A percentile compares a stretch with the other conserved stretches of the same genome.
phyloP scores from a whole-genome alignment of 2,888 invertebrate genomes.

The Melinopterus prodromus region DNA sequence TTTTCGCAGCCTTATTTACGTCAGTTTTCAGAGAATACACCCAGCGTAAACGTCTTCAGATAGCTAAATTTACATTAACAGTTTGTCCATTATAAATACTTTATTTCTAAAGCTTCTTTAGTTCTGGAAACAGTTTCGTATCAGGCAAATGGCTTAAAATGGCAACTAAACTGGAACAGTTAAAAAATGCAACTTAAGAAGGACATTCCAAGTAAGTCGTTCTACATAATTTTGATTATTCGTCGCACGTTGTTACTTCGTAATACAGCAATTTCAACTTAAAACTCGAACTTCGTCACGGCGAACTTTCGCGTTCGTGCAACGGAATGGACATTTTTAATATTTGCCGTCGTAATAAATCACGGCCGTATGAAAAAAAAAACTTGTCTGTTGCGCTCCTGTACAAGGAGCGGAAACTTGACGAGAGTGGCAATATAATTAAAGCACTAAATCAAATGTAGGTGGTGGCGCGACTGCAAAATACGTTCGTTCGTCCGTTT shows the following conservation, averaged over 20 bases:
- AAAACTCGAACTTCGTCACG: background rate
- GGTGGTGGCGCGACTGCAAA: background rate
- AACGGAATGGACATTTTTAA: slow-evolving; percentile 4
- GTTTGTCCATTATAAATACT: too few species aligned
- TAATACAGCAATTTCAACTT: background rate
- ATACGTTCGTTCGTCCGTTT: background rate
- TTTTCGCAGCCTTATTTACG: too few species aligned
- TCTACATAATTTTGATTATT: too few species aligned
- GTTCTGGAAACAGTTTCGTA: too few species aligned
- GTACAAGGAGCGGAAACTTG: slow-evolving; percentile 4
- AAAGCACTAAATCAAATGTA: background rate
- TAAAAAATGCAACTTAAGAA: too few species aligned
- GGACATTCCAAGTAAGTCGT: too few species aligned
- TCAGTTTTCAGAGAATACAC: too few species aligned
- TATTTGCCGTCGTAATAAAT: slow-evolving; percentile 4
- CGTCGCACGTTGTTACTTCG: background rate
- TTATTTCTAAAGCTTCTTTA: too few species aligned
- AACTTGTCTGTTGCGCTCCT: background rate
- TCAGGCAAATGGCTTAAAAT: too few species aligned
- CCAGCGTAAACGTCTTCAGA: too few species aligned
- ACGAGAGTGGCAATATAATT: slow-evolving; percentile 4
- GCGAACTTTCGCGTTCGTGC: background rate
- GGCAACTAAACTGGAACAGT: too few species aligned
- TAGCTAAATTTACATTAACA: too few species aligned
- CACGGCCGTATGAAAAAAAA: background rate